Conservation (phyloP, 2,797 vertebrate species). For the Amblyraja radiata region DNA sequence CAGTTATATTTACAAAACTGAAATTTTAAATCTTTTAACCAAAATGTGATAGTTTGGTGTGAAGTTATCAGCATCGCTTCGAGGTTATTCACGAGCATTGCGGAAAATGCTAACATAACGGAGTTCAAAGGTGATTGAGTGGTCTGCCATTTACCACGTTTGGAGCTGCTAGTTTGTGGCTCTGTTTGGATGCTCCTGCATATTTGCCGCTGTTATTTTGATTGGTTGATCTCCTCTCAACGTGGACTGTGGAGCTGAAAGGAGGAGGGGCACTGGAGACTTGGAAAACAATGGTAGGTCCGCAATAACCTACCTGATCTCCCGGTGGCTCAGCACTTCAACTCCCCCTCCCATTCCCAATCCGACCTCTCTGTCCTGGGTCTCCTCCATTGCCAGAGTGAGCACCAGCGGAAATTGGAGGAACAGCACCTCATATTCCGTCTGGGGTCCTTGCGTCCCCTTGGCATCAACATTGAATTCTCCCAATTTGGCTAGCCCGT, state of each 20-base stretch:
- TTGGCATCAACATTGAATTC: too few species aligned
- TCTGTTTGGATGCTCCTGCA: background rate
- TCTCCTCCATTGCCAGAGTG: too few species aligned
- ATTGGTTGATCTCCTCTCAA: background rate
- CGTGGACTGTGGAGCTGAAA: background rate
- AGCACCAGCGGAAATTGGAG: too few species aligned
- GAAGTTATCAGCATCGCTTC: background rate
- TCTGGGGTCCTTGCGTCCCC: too few species aligned
- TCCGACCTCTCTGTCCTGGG: too few species aligned
- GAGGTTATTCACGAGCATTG: background rate
- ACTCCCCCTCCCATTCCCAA: too few species aligned
- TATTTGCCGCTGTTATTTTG: background rate
- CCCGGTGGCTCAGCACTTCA: too few species aligned
- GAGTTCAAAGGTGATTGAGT: background rate
- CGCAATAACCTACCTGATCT: too few species aligned
- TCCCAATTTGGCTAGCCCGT: too few species aligned
- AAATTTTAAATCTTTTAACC: background rate
- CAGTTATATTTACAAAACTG: background rate
- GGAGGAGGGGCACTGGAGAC: too few species aligned
- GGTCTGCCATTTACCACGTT: background rate
- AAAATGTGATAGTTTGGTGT: background rate
- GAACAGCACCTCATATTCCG: too few species aligned
- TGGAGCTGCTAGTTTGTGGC: background rate
- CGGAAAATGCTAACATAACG: background rate
- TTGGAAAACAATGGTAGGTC: too few species aligned